A percentile compares a stretch with the other conserved stretches of the same genome.
These are phyloP conservation scores for Hippoglossus hippoglossus DNA, from an alignment of 2,797 vertebrate genomes.

Conservation along the genomic window DNA sequence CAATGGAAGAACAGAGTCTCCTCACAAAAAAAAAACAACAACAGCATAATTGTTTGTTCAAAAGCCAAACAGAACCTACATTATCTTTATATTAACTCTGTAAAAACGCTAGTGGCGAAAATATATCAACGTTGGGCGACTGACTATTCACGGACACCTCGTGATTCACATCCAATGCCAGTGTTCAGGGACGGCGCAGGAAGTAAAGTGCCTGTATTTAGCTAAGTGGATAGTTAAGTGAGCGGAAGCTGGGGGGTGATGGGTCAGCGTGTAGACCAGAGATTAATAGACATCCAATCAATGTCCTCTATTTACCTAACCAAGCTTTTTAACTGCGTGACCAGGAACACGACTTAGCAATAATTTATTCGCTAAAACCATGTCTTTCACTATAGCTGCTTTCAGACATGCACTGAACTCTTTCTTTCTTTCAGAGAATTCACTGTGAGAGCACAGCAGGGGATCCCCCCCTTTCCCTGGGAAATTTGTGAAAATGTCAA, in stretches of 20 bases:
- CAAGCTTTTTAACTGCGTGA: background rate
- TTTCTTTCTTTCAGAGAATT: too few species aligned
- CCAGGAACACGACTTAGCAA: too few species aligned
- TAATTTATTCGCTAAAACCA: too few species aligned
- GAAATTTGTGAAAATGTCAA: too few species aligned
- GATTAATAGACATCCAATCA: conserved; percentile 1
- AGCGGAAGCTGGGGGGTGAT: background rate
- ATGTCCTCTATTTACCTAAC: background rate
- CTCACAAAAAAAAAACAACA: background rate
- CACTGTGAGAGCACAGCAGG: too few species aligned
- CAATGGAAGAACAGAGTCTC: background rate
- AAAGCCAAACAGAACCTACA: background rate
- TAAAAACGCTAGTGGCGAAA: too few species aligned
- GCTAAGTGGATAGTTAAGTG: background rate
- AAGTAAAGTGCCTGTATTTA: background rate
- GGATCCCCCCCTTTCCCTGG: too few species aligned
- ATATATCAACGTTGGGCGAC: background rate
- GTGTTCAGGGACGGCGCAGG: background rate
- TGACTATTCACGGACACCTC: background rate
- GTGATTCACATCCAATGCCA: background rate
- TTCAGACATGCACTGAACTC: too few species aligned
- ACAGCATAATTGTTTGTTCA: background rate
- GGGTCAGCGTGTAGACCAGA: background rate
- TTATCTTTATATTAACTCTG: background rate
- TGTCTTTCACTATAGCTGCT: too few species aligned